A percentile compares a stretch with the other conserved stretches of the same genome.
These are phyloP conservation scores for Hydra vulgaris DNA, from an alignment of 30 jellyfish, hydroid and myxozoan genomes.

Conservation along the genomic window DNA sequence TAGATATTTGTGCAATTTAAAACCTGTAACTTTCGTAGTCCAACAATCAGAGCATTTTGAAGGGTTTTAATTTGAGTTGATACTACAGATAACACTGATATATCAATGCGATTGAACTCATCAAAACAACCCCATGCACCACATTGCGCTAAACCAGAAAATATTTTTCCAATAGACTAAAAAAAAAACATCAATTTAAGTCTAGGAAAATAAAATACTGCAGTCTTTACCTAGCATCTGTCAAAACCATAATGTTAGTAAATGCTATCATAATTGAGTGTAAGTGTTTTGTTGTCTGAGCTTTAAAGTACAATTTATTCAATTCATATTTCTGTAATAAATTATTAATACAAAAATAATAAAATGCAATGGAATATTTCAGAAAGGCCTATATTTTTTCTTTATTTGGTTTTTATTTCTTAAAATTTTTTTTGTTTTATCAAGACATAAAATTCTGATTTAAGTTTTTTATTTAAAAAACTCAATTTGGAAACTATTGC, in stretches of 20 bases:
- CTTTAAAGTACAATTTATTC: too few species aligned
- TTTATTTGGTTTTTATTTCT: too few species aligned
- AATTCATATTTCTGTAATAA: too few species aligned
- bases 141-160: slow-evolving; percentile 98
- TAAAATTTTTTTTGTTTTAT: too few species aligned
- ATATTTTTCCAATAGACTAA: slow-evolving; percentile 97
- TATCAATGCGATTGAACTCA: slow-evolving; percentile 96
- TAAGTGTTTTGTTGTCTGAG: too few species aligned
- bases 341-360: too few species aligned
- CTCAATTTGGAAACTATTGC: too few species aligned
- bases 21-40: slow-evolving; percentile 89
- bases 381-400: too few species aligned
- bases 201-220: neutral
- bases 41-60: slow-evolving; percentile 78
- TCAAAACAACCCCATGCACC: slow-evolving; percentile 99
- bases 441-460: too few species aligned
- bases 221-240: too few species aligned
- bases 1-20: neutral
- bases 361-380: too few species aligned
- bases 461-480: too few species aligned
- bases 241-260: neutral
- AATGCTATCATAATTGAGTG: neutral
- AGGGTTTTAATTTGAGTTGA: slow-evolving; percentile 94
- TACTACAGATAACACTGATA: slow-evolving; percentile 92
- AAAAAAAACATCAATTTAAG: slow-evolving; percentile 1